phyloP scores from a whole-genome alignment of 2,888 invertebrate genomes.

The Himalopsyche kuldschensis region DNA sequence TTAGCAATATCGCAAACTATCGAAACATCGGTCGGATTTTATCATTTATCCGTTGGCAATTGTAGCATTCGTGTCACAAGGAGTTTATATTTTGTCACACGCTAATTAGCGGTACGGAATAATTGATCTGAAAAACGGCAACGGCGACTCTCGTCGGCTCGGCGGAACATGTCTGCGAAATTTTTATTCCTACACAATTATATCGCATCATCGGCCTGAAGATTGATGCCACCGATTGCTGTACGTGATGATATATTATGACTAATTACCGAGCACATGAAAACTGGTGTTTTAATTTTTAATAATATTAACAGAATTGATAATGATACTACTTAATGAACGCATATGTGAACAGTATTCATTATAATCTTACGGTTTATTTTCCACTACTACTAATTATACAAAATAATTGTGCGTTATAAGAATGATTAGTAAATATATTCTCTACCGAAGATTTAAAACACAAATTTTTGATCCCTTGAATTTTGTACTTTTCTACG shows the following conservation, averaged over 20 bases:
- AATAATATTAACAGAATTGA: too few species aligned
- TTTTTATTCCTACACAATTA: neutral
- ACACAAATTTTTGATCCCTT: too few species aligned
- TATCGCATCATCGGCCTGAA: neutral
- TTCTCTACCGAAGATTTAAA: too few species aligned
- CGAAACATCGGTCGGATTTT: neutral
- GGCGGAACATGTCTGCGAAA: neutral
- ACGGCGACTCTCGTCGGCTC: neutral
- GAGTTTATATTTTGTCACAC: conserved; percentile 18
- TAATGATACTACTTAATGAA: too few species aligned
- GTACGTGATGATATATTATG: neutral
- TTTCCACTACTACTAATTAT: too few species aligned
- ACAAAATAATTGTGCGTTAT: too few species aligned
- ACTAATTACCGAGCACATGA: neutral
- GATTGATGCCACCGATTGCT: neutral
- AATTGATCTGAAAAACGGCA: conserved; percentile 18
- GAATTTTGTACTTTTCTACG: too few species aligned
- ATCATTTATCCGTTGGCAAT: neutral
- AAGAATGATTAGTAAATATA: too few species aligned
- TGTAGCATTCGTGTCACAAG: neutral
- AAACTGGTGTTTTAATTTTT: too few species aligned
- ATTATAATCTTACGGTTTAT: too few species aligned
- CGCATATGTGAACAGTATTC: too few species aligned
- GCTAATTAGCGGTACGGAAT: conserved; percentile 25
- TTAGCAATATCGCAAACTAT: neutral